Evolutionary conservation across 1,140 invertebrate species (phyloP).

Genomic region (Idris sp.): DNA sequence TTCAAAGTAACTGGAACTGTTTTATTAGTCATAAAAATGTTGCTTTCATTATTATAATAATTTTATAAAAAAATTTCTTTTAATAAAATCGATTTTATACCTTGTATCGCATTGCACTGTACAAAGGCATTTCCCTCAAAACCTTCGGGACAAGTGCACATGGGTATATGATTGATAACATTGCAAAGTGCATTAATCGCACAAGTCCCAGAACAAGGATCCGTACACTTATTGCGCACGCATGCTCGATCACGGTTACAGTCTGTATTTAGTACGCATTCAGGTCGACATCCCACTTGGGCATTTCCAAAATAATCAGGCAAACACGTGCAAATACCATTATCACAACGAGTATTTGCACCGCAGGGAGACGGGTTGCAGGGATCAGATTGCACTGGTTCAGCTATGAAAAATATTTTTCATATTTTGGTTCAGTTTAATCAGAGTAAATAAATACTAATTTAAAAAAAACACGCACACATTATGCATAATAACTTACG

Average conservation of each 20-base stretch:
- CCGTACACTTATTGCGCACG: constrained; percentile 83
- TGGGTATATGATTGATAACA: constrained; percentile 84
- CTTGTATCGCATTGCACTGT: constrained; percentile 76
- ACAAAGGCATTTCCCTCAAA: constrained; percentile 83
- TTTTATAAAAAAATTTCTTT: too few species aligned
- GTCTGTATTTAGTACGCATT: constrained; percentile 84
- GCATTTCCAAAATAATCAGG: constrained; percentile 85
- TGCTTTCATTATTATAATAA: too few species aligned
- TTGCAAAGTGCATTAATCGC: constrained; percentile 83
- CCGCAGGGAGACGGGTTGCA: constrained; percentile 86
- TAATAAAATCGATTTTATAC: constrained; percentile 49
- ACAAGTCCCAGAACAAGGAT: constrained; percentile 85
- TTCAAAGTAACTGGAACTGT: constrained; percentile 78
- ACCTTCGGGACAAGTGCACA: constrained; percentile 83
- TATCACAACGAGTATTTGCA: constrained; percentile 80
- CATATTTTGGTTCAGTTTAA: too few species aligned
- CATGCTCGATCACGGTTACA: constrained; percentile 84
- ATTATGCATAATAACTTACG: constrained; percentile 46
- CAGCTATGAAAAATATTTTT: constrained; percentile 4
- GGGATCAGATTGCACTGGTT: constrained; percentile 72
- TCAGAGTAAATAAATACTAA: too few species aligned
- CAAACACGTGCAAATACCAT: constrained; percentile 82
- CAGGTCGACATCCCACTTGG: constrained; percentile 83
- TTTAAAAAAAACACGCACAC: too few species aligned
- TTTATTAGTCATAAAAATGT: constrained; percentile 21